Base-by-base conservation (phyloP, 2,113 vertebrate genomes). In the Phrynosoma platyrhinos region DNA sequence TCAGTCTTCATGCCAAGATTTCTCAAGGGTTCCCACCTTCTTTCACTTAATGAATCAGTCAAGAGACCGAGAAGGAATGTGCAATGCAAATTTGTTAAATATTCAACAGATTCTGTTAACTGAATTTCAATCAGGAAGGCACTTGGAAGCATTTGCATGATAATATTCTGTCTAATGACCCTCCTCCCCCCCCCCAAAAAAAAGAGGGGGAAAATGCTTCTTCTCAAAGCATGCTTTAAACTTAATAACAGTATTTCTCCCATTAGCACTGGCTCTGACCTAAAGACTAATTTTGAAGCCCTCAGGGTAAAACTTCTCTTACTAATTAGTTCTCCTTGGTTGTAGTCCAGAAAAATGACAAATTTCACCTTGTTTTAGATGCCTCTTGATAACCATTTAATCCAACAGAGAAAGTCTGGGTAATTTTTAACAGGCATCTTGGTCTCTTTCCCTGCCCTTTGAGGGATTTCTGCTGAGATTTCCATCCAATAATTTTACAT, bases 211-310 rank as follows among this genome's bases (percentile, higher is more conserved):
- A 95, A 82, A 14, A 18, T 0, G 5, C 42, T 58, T 25, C 96
- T 94, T 91, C 89, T 83, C 91, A 95, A 96, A 95, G 88, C 80
- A 86, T 83, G 88, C 83, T 93, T 84, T 92, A 95, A 90, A 93
- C 90, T 95, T 95, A 94, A 96, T 94, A 96, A 93, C 92, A 86
- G 82, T 83, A 92, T 82, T 94, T 93, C 66, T 89, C 87, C 96
- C 93, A 95, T 96, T 96, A 96, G 88, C 89, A 78, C 95, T 96
- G 96, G 86, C 96, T 96, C 95, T 96, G 92, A 96, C 96, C 95
- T 95, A 91, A 96, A 95, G 94, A 94, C 92, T 93, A 93, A 95
- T 95, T 96, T 93, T 91, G 79, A 68, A 95, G 84, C 87, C 91
- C 93, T 47, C 86, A 87, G 86, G 86, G 93, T 87, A 95, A 95